phyloP scores from a whole-genome alignment of 2,888 invertebrate species.

The Epinotia ramella region DNA sequence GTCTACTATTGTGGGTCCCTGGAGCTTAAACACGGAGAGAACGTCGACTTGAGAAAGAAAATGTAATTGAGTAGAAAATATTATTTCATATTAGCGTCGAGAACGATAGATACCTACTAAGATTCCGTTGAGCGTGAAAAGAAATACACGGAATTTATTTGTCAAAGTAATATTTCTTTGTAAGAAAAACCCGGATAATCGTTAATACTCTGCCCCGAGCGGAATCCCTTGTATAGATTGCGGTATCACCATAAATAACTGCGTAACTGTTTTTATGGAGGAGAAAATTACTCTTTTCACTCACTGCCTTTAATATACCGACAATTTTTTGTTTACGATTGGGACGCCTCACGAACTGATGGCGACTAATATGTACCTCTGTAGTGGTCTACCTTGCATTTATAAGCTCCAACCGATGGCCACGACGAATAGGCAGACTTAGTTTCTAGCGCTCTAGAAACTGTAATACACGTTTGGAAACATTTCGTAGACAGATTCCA shows the following conservation, averaged over 20 bases:
- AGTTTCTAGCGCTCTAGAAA: not conserved
- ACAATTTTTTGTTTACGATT: conserved; percentile 72
- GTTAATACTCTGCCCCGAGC: conserved; percentile 79
- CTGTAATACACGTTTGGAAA: not conserved
- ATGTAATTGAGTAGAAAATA: conserved; percentile 46
- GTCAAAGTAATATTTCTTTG: conserved; percentile 81
- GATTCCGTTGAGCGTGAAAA: conserved; percentile 66
- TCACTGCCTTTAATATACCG: conserved; percentile 76
- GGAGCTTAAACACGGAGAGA: conserved; percentile 41
- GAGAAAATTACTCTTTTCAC: conserved; percentile 67
- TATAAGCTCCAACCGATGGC: not conserved
- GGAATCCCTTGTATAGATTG: conserved; percentile 82
- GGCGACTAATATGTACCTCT: conserved; percentile 11
- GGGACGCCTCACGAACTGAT: conserved; percentile 41
- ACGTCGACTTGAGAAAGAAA: conserved; percentile 44
- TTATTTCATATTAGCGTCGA: conserved; percentile 46
- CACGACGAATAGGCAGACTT: not conserved
- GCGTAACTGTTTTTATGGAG: conserved; percentile 83
- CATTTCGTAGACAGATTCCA: not conserved
- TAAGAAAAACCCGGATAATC: conserved; percentile 76
- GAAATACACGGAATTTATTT: conserved; percentile 74
- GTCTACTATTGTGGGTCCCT: conserved; percentile 43
- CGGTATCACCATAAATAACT: conserved; percentile 83
- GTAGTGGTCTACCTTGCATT: not conserved
- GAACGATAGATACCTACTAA: conserved; percentile 46